These are phyloP conservation scores for Phoeniculus purpureus DNA, from an alignment of 2,797 vertebrate genomes.

Conservation along the genomic window DNA sequence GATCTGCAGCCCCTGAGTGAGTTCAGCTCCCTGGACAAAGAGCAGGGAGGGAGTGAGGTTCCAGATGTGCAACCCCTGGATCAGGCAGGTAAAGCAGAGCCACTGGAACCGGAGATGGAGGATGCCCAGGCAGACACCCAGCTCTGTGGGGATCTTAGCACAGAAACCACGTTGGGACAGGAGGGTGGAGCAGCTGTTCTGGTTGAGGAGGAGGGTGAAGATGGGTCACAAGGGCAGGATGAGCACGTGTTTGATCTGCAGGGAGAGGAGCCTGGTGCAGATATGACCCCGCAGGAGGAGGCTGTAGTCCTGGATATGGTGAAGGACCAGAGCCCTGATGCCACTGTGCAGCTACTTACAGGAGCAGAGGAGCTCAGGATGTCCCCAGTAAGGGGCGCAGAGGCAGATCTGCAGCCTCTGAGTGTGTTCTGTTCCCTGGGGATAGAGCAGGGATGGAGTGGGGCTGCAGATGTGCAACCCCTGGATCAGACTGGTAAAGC, in stretches of 20 bases:
- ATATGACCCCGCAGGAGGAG: background rate
- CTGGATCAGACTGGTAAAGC: background rate
- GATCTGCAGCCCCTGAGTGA: background rate
- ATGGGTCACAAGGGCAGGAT: no score
- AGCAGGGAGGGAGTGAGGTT: background rate
- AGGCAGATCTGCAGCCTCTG: background rate
- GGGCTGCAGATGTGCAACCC: background rate
- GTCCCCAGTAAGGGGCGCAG: fast-evolving
- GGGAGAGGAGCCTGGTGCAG: background rate
- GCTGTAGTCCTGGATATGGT: fast-evolving
- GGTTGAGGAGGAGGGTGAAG: background rate
- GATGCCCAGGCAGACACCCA: fast-evolving
- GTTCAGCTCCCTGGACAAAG: background rate
- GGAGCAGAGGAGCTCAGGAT: background rate
- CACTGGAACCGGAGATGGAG: background rate
- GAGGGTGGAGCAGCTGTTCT: fast-evolving
- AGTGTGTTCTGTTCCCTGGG: background rate
- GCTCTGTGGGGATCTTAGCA: fast-evolving
- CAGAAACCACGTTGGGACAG: fast-evolving
- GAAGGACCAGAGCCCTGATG: background rate
- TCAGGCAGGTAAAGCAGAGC: no score
- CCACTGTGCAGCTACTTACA: fast-evolving
- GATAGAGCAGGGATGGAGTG: background rate
- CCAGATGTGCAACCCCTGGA: background rate
- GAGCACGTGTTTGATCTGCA: background rate